A percentile compares a stretch with the other conserved stretches of the same genome.
phyloP scores from a whole-genome alignment of 1,140 invertebrate species.

The Homarus americanus region DNA sequence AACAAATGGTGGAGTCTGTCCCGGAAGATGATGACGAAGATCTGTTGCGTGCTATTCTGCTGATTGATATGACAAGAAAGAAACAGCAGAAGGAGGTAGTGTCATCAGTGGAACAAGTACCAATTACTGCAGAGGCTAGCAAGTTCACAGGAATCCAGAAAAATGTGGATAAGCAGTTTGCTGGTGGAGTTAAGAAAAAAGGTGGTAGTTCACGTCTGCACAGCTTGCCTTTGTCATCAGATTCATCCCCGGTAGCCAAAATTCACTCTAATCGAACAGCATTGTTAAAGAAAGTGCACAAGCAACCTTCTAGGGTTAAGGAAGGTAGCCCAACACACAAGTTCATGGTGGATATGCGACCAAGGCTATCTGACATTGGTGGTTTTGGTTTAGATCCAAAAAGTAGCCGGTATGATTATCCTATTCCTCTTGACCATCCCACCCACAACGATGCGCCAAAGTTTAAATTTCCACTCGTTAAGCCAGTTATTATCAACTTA shows the following conservation, averaged over 20 bases:
- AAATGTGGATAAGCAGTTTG: not conserved
- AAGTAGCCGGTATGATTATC: slow-evolving; percentile 50
- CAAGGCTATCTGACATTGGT: slow-evolving; percentile 51
- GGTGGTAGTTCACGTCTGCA: not conserved
- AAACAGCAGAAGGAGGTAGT: slow-evolving; percentile 28
- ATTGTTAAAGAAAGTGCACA: not conserved
- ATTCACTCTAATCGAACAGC: not conserved
- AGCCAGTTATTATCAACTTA: slow-evolving; percentile 62
- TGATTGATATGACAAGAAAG: slow-evolving; percentile 53
- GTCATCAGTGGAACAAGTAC: not conserved
- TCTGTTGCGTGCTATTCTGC: slow-evolving; percentile 46
- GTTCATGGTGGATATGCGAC: not conserved
- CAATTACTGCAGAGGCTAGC: not conserved
- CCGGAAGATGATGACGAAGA: slow-evolving; percentile 64
- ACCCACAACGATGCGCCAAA: slow-evolving; percentile 7
- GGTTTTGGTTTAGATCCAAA: slow-evolving; percentile 59
- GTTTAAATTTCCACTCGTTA: slow-evolving; percentile 53
- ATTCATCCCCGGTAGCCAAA: not conserved
- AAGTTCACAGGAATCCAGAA: not conserved
- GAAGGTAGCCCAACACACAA: slow-evolving; percentile 47
- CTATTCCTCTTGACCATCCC: not conserved
- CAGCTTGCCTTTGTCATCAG: not conserved
- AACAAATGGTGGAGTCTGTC: not conserved
- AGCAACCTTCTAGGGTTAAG: not conserved
- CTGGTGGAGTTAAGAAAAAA: not conserved